Evolutionary conservation across 1,140 invertebrate species (phyloP), one percentile per base, ranked within the genome.

Genomic region (Danaus plexippus): DNA sequence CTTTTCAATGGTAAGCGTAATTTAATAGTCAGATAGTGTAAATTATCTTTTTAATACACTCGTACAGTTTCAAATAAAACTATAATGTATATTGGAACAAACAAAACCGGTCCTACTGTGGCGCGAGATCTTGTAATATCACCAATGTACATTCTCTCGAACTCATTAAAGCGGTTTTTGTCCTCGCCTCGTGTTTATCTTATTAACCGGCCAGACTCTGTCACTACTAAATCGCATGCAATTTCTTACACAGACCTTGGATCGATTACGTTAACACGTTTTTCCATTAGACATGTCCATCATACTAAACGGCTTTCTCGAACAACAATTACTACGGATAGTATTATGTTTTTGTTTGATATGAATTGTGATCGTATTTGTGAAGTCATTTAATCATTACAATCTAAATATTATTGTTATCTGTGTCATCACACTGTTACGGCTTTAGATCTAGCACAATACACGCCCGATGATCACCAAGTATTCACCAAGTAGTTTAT

Each of bases 161-260:
- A 68, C 72, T 78, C 72, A 77, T 78, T 80, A 69, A 73, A 68
- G 67, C 64, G 65, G 66, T 72, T 79, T 83, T 80, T 79, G 68
- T 73, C 67, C 70, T 69, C 69, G 61, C 46, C 64, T 70, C 69
- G 64, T 72, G 71, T 82, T 75, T 78, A 78, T 80, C 75, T 80
- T 70, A 74, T 80, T 80, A 74, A 69, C 52, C 54, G 54, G 53
- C 51, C 56, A 63, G 53, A 54, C 61, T 54, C 61, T 59, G 63
- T 65, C 69, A 67, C 69, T 74, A 67, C 76, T 71, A 66, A 79
- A 71, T 65, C 66, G 61, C 61, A 51, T 60, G 69, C 69, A 57
- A 54, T 75, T 69, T 64, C 58, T 73, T 77, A 66, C 67, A 59
- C 54, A 54, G 58, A 58, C 61, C 57, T 59, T 48, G 52, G 52